Percentiles rank a stretch among this genome's conserved stretches.
Evolutionary conservation across 2,888 invertebrate species (phyloP).

Genomic region (Dendrolimus houi): DNA sequence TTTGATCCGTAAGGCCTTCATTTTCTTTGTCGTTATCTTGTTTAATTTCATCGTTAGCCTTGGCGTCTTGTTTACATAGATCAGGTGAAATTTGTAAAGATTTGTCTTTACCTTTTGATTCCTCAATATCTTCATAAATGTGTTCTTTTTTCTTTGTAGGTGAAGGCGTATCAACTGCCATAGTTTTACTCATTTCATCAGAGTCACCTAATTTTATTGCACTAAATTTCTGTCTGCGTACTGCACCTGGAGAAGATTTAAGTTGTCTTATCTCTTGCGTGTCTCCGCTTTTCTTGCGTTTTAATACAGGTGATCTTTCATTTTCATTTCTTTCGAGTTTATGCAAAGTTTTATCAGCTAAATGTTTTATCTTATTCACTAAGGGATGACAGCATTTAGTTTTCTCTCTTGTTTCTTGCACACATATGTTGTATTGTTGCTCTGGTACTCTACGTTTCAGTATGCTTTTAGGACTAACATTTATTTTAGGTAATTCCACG

Average conservation of each 20-base stretch:
- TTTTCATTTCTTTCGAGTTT: constrained; percentile 61
- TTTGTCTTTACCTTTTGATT: constrained; percentile 52
- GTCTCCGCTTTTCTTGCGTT: constrained; percentile 71
- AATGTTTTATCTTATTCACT: constrained; percentile 79
- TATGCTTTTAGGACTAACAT: constrained; percentile 69
- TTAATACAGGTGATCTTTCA: constrained; percentile 55
- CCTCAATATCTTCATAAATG: constrained; percentile 79
- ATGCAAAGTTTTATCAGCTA: constrained; percentile 78
- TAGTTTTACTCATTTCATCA: constrained; percentile 68
- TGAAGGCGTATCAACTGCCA: constrained; percentile 56
- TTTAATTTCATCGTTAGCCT: constrained; percentile 35
- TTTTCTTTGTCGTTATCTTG: constrained; percentile 53
- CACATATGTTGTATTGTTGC: constrained; percentile 49
- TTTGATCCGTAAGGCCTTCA: constrained; percentile 61
- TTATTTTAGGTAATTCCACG: constrained; percentile 46
- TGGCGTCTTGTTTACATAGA: constrained; percentile 40
- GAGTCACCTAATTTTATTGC: constrained; percentile 69
- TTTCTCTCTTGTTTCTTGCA: constrained; percentile 66
- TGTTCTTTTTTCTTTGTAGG: constrained; percentile 76
- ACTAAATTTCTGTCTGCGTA: constrained; percentile 69
- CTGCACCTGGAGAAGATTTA: constrained; percentile 78
- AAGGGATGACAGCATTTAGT: constrained; percentile 77
- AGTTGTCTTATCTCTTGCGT: constrained; percentile 77
- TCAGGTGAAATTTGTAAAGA: constrained; percentile 66
- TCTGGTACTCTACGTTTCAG: constrained; percentile 69